These are phyloP conservation scores for Chaetodon trifascialis DNA, from an alignment of 2,113 vertebrate species.

Conservation along the genomic window DNA sequence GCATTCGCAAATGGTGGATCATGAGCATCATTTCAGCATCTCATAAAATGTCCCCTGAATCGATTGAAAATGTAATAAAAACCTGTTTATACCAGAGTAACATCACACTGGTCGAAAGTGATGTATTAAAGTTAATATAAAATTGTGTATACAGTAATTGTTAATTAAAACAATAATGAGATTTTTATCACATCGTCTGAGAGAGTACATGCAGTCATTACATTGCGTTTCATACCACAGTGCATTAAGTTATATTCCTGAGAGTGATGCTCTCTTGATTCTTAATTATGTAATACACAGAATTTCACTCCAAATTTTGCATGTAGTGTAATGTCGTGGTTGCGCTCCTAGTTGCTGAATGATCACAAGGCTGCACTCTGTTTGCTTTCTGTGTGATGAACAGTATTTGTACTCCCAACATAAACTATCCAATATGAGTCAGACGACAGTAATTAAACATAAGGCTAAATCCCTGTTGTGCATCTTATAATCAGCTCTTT, in stretches of 20 bases:
- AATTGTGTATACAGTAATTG: not conserved
- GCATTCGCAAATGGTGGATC: conserved; percentile 2
- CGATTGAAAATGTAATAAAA: not conserved
- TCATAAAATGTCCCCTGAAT: not conserved
- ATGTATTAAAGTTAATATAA: too few species aligned
- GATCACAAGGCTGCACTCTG: not conserved
- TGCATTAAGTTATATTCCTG: not conserved
- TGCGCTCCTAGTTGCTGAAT: not conserved
- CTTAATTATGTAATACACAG: not conserved
- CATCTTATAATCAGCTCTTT: not conserved
- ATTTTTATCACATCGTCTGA: not conserved
- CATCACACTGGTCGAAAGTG: too few species aligned
- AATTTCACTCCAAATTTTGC: too few species aligned
- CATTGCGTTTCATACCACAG: too few species aligned
- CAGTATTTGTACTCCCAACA: not conserved
- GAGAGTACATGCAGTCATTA: not conserved
- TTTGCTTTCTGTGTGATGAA: not conserved
- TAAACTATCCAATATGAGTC: not conserved
- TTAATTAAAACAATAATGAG: not conserved
- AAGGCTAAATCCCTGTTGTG: not conserved
- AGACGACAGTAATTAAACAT: not conserved
- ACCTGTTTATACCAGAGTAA: not conserved
- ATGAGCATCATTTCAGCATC: not conserved
- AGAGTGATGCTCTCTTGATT: not conserved
- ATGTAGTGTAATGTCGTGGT: not conserved